Conservation (phyloP, 2,888 invertebrate species). For the Protophormia terraenovae region DNA sequence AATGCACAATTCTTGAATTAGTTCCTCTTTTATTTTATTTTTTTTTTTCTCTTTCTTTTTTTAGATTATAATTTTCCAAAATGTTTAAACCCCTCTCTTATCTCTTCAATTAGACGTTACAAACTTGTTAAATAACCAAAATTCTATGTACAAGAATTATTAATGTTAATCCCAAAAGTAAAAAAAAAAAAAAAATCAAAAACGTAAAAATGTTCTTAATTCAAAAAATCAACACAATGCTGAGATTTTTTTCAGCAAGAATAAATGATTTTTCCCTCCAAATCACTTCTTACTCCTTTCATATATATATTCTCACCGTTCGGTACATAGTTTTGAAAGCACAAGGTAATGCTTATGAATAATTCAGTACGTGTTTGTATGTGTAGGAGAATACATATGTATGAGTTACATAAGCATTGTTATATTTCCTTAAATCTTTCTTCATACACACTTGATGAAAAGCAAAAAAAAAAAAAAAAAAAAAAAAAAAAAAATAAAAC, state of each 20-base stretch:
- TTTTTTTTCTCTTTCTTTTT: too few relatives aligned
- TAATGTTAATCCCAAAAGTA: conserved; percentile 10
- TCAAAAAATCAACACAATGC: conserved; percentile 52
- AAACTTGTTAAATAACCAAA: conserved; percentile 4
- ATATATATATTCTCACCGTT: too few relatives aligned
- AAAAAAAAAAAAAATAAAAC: neutral
- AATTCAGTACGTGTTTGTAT: conserved; percentile 8
- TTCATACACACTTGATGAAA: neutral
- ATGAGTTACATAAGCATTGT: neutral
- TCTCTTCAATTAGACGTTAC: neutral
- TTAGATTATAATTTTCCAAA: too few relatives aligned
- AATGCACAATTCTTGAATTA: too few relatives aligned
- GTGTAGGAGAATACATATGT: neutral
- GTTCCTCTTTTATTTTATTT: too few relatives aligned
- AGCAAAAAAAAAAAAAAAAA: neutral
- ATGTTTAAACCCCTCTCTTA: neutral
- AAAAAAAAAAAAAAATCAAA: neutral
- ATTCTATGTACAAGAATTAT: conserved; percentile 11
- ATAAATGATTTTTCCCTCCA: conserved; percentile 20
- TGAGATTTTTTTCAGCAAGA: neutral
- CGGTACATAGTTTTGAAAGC: neutral
- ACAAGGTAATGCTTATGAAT: conserved; percentile 49
- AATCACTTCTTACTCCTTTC: too few relatives aligned
- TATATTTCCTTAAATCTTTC: conserved; percentile 17
- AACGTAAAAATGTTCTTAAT: conserved; percentile 32